phyloP scores from a whole-genome alignment of 2,888 invertebrate genomes.

The Tyria jacobaeae region DNA sequence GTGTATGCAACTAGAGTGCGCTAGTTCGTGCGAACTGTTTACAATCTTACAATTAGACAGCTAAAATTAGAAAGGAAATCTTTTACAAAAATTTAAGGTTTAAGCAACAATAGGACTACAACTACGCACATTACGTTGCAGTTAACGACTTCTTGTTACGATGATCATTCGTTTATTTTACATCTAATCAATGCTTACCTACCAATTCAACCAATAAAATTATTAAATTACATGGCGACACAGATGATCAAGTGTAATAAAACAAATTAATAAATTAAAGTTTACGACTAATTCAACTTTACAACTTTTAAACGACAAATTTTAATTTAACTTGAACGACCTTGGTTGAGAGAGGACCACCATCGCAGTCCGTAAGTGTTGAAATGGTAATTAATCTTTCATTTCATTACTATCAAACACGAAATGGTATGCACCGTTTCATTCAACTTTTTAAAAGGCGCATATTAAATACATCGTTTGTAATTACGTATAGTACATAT shows the following conservation, averaged over 20 bases:
- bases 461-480: neutral
- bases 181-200: conserved; percentile 22
- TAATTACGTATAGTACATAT: neutral
- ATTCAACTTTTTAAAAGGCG: neutral
- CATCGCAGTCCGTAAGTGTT: neutral
- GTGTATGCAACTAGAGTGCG: no score
- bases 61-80: no score
- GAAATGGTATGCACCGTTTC: conserved; percentile 1
- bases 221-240: conserved; percentile 32
- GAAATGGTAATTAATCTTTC: neutral
- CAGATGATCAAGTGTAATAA: conserved; percentile 30
- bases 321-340: conserved; percentile 7
- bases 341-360: conserved; percentile 10
- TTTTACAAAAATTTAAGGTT: no score
- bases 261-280: conserved; percentile 30
- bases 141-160: conserved; percentile 1
- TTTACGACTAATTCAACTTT: conserved; percentile 12
- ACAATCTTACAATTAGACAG: no score
- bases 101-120: neutral
- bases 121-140: neutral
- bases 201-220: conserved; percentile 42
- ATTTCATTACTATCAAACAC: conserved; percentile 1
- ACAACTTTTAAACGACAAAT: conserved; percentile 14
- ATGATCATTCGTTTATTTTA: conserved; percentile 23
- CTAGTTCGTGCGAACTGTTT: no score